Base-by-base conservation (phyloP, 2,888 invertebrate genomes). In the Drosophila nigricruria region DNA sequence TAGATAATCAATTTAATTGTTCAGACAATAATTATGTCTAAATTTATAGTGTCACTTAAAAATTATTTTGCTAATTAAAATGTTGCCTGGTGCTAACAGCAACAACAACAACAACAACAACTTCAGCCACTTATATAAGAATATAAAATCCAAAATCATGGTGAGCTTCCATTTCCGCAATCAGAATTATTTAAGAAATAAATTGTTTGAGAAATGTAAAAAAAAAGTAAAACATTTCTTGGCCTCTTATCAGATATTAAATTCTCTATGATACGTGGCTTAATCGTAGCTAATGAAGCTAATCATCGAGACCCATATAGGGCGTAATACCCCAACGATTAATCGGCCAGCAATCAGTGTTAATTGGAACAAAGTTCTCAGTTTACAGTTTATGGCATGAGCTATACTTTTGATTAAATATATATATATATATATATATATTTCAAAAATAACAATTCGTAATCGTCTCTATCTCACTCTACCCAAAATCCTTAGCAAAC, bases 11-110 rank as follows among this genome's bases (percentile, higher is more conserved):
- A 79, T 76, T 86, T 84, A 84, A 84, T 84, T 84, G 89, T 70
- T 88, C 47, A 83, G 89, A 86, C 84, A 86, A 84, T 84, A 84
- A 84, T 84, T 88, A 88, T 84, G 84, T 78, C 84, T 81, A 83
- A 88, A 88, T 84, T 88, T 84, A 88, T 84, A 88, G 56, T 88
- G 87, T 86, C 89, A 84, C 89, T 84, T 84, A 64, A 88, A 56
- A 88, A 82, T 83, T 76, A 83, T 84, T 84, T 88, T 69, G 83
- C 81, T 84, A 84, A 84, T 84, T 84, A 86, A 84, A 84, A 86
- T 84, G 84, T 84, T 66, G 75, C 86, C 82, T 67, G 47, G 20
- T 40, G 78, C 78, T 73, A 52, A 40, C 40, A 61, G 54, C 38
- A 47, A 38, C 40, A 60, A 60, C 65, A 71, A 56, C 12, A 57